Conservation (phyloP, 2,888 invertebrate genomes). For the Sturmia bella region DNA sequence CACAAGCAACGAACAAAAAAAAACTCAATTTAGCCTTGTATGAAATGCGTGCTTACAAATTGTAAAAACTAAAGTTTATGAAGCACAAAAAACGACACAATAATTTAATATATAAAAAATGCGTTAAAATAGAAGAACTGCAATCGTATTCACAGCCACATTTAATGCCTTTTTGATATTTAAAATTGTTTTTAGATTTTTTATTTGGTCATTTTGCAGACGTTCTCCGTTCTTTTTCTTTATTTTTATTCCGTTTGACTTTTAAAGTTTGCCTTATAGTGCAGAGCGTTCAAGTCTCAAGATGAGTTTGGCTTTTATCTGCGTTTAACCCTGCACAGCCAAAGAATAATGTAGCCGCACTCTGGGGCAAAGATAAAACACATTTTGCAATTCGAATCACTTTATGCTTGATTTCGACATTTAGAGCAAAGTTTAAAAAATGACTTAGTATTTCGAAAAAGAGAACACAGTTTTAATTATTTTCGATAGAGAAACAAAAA, state of each 20-base stretch:
- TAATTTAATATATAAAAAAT: slow-evolving; percentile 22
- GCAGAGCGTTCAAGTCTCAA: background rate
- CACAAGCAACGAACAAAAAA: no score
- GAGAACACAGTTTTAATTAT: no score
- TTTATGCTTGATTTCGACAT: no score
- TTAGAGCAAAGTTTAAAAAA: no score
- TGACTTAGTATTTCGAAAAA: no score
- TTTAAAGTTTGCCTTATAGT: background rate
- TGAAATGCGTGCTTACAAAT: slow-evolving; percentile 46
- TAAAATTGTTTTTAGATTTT: slow-evolving; percentile 3
- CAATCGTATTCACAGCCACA: no score
- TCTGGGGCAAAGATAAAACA: background rate
- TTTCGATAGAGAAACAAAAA: no score
- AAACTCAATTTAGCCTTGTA: slow-evolving; percentile 35
- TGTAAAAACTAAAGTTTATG: slow-evolving; percentile 24
- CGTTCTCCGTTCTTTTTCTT: no score
- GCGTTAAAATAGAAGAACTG: slow-evolving; percentile 24
- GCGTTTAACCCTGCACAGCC: slow-evolving; percentile 51
- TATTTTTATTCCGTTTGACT: background rate
- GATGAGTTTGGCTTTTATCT: slow-evolving; percentile 1
- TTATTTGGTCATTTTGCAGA: slow-evolving; percentile 10
- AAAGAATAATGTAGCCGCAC: background rate
- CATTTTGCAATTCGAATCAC: background rate
- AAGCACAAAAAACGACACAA: no score
- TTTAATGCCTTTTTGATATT: slow-evolving; percentile 28